Conservation (phyloP, 2,113 vertebrate species). For the Chiloscyllium plagiosum region DNA sequence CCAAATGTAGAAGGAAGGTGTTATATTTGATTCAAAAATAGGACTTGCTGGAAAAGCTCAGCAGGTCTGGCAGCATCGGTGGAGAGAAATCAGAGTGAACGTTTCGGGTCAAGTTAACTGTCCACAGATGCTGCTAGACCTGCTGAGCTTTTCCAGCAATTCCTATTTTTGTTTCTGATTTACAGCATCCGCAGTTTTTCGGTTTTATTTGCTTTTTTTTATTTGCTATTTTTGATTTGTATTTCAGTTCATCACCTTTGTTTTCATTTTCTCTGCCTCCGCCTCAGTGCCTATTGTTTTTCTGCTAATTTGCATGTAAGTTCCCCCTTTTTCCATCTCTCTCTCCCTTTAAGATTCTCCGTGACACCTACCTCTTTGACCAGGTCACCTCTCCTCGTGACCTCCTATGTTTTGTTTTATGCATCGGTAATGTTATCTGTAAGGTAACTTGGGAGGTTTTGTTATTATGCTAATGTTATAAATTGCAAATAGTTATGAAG, state of each 20-base stretch:
- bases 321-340: neutral
- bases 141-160: too few species aligned
- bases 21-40: neutral
- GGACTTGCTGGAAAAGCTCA: too few species aligned
- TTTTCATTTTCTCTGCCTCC: neutral
- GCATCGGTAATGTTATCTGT: neutral
- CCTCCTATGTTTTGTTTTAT: neutral
- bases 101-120: too few species aligned
- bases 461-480: neutral
- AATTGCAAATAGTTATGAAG: neutral
- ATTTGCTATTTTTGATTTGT: neutral
- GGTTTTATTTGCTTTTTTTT: too few species aligned
- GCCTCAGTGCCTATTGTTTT: neutral
- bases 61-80: too few species aligned
- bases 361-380: neutral
- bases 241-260: neutral
- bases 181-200: too few species aligned
- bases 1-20: neutral
- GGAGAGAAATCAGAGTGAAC: too few species aligned
- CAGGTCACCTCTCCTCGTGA: neutral
- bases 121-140: too few species aligned
- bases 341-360: neutral
- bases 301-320: neutral
- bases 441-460: neutral
- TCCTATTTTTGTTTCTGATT: too few species aligned